Base-by-base conservation (phyloP, 1,140 invertebrate species). In the Yoshiicerus persimilis region DNA sequence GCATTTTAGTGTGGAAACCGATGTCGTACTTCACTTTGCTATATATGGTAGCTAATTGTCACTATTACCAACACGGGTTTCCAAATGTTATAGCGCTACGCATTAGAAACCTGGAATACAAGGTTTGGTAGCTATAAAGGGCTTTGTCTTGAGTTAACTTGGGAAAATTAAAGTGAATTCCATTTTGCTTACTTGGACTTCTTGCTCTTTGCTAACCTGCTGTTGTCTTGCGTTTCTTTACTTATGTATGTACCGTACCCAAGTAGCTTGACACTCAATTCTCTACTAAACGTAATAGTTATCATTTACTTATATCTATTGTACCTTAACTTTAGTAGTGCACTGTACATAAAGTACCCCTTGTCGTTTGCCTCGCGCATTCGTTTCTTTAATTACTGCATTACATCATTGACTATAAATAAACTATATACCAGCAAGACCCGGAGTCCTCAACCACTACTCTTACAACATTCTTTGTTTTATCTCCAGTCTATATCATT, bases 381-480 rank as follows among this genome's bases (percentile, higher is more conserved):
- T 47, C 41, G 9, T 64, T 75, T 75, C 4, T 20, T 80, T 6
- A 20, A 80, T 38, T 38, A 80, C 38, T 80, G 34, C 5, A n/a
- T 80, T n/a, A 13, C 32, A 32, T 80, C 34, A 20, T 34, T 77
- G 30, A 23, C 70, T 77, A 16, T 36, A 30, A 66, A 30, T 11
- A 25, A 27, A 30, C 39, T 13, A 41, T 6, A 41, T 41, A 8
- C 39, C 6, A 41, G 2, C 41, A 47, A 10, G 10, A 9, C 13
- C 13, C 10, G 62, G n/a, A 10, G 36, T 13, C 27, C 25, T 70
- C 23, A 70, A n/a, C 64, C 27, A 70, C 13, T 56, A 56, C 38
- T 80, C 20, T n/a, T n/a, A n/a, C n/a, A n/a, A n/a, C n/a, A n/a
- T n/a, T 80, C 75, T 80, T 34, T 77, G 75, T 38, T 80, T 80